Evolutionary conservation across 37 sponge, comb jelly and placozoan species (phyloP).

Genomic region (Ianthella basta): DNA sequence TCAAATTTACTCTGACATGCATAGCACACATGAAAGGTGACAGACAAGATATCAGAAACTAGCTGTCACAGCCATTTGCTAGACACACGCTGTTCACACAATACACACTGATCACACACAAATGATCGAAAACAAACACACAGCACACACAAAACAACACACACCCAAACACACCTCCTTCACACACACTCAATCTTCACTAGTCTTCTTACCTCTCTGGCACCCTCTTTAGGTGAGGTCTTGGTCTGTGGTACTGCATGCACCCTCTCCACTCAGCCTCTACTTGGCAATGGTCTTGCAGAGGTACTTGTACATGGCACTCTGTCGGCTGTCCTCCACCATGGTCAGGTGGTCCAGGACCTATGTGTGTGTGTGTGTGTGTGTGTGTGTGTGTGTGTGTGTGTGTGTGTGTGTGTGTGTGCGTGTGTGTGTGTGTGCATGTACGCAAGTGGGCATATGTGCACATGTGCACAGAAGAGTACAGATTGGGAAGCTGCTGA

Average conservation of each 20-base stretch:
- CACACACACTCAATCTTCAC: not conserved
- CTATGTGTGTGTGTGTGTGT: conserved; percentile 34
- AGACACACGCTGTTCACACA: too few relatives aligned
- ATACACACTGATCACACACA: too few relatives aligned
- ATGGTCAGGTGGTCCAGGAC: conserved; percentile 56
- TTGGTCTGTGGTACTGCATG: not conserved
- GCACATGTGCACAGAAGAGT: not conserved
- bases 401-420: conserved; percentile 7
- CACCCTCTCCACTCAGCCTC: conserved; percentile 33
- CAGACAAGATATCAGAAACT: too few relatives aligned
- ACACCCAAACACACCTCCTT: too few relatives aligned
- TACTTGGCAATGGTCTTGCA: conserved; percentile 57
- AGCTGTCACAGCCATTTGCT: too few relatives aligned
- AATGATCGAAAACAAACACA: too few relatives aligned
- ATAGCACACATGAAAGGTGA: too few relatives aligned
- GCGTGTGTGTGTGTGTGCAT: not conserved
- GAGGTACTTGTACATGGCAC: conserved; percentile 36
- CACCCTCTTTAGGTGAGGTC: not conserved
- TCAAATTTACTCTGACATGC: too few relatives aligned
- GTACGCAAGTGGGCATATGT: too few relatives aligned
- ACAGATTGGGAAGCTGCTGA: not conserved
- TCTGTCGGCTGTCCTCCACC: conserved; percentile 39
- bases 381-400: conserved; percentile 8
- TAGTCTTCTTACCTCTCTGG: not conserved
- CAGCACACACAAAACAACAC: too few relatives aligned